Conservation (phyloP, 1,140 invertebrate species). For the Lethrus apterus region DNA sequence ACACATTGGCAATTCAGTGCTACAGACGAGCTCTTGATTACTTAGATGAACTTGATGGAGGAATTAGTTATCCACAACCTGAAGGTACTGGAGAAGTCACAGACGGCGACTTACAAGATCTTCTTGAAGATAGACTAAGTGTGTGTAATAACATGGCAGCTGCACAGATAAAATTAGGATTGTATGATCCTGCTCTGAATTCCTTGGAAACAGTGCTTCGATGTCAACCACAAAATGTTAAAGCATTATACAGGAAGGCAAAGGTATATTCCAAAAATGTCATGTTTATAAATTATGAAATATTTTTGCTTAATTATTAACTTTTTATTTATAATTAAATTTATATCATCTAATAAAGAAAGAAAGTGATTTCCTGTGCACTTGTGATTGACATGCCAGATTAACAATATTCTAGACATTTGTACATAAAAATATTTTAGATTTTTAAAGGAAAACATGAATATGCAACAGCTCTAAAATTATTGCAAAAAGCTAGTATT, state of each 20-base stretch:
- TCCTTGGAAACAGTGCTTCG: constrained; percentile 73
- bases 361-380: neutral
- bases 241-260: constrained; percentile 83
- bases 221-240: constrained; percentile 80
- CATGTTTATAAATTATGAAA: too few species aligned
- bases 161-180: constrained; percentile 77
- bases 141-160: constrained; percentile 86
- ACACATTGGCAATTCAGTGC: constrained; percentile 69
- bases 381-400: too few species aligned
- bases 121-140: constrained; percentile 71
- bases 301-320: neutral
- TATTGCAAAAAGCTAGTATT: constrained; percentile 31
- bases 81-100: constrained; percentile 38
- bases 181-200: constrained; percentile 71
- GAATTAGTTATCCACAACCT: constrained; percentile 39
- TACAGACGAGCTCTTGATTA: constrained; percentile 78
- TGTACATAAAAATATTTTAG: constrained; percentile 22
- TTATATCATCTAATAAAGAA: neutral
- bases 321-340: neutral
- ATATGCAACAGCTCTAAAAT: constrained; percentile 27
- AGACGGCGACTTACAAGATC: constrained; percentile 49
- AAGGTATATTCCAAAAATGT: constrained; percentile 47
- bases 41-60: constrained; percentile 61
- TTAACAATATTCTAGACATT: too few species aligned
- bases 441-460: constrained; percentile 33